Evolutionary conservation across 1,140 invertebrate genomes (phyloP), one percentile per base, ranked within the genome.

Genomic region (Drosophila serrata): DNA sequence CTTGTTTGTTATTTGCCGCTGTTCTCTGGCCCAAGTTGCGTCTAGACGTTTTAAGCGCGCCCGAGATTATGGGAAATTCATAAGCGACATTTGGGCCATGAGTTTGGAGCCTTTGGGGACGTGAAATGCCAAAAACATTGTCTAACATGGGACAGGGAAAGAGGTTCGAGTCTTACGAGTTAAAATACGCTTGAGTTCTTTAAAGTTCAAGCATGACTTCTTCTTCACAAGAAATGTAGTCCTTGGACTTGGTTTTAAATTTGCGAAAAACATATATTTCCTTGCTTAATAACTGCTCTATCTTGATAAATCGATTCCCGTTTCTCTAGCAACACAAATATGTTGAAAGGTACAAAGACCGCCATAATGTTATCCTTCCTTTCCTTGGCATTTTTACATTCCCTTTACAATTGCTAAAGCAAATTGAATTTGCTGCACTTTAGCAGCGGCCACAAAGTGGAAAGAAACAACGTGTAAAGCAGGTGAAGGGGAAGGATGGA

Each of bases 351-450:
- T 46, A 57, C 45, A 64, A 57, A 51, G 40, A 60, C 46, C 39
- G 51, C 19, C 27, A 51, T 58, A 49, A 60, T 56, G 43, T 62
- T 61, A 49, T 77, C 57, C 12, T 48, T 22, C 39, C 24, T 61
- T 61, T 73, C 39, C 46, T 53, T 29, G 57, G 9, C 24, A 17
- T 40, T 33, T n/a, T 48, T 75, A 58, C 45, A 37, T 56, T 68
- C 40, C 42, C 35, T 49, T 67, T 75, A 19, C 74, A 49, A 55
- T 49, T 77, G 74, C 51, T 62, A 57, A 43, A 48, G 65, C 58
- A 79, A 79, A 79, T 78, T 78, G 65, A 79, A 79, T 78, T 79
- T 78, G 75, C 57, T 77, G 75, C 58, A 63, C 58, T 76, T 69
- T 48, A 65, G 60, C 61, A 40, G 33, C 24, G 59, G 27, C 43